These are phyloP conservation scores for Spheniscus humboldti DNA, from an alignment of 2,797 vertebrate species.

Conservation along the genomic window DNA sequence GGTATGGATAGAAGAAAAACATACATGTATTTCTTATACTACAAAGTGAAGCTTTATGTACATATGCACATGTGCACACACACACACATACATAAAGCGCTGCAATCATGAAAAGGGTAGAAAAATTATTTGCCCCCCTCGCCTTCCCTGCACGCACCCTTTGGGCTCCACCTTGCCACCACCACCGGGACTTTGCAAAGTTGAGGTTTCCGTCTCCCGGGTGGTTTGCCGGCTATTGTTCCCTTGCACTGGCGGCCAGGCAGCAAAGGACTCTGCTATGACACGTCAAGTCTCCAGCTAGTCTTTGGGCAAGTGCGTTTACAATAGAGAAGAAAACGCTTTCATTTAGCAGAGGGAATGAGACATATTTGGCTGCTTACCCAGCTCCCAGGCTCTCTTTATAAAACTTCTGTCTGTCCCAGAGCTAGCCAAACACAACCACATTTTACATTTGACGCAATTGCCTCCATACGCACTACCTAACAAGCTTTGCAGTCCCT, in stretches of 20 bases:
- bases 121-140: not conserved
- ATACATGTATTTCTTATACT: not conserved
- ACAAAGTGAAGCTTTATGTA: not conserved
- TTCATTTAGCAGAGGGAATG: not conserved
- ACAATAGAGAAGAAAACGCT: not conserved
- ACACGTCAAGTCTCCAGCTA: not conserved
- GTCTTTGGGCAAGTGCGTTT: not conserved
- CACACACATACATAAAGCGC: not conserved
- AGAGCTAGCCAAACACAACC: not conserved
- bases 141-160: not conserved
- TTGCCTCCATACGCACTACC: not conserved
- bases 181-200: not conserved
- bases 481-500: not conserved
- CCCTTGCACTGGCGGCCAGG: not conserved
- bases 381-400: not conserved
- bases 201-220: not conserved
- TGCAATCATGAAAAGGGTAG: not conserved
- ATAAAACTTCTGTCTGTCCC: not conserved
- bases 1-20: not conserved
- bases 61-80: rapidly evolving
- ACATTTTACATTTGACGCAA: not conserved
- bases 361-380: not conserved
- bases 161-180: not conserved
- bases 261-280: not conserved
- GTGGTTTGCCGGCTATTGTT: not conserved